Conservation (phyloP, 2,888 invertebrate species). For the Eristalis intricaria region DNA sequence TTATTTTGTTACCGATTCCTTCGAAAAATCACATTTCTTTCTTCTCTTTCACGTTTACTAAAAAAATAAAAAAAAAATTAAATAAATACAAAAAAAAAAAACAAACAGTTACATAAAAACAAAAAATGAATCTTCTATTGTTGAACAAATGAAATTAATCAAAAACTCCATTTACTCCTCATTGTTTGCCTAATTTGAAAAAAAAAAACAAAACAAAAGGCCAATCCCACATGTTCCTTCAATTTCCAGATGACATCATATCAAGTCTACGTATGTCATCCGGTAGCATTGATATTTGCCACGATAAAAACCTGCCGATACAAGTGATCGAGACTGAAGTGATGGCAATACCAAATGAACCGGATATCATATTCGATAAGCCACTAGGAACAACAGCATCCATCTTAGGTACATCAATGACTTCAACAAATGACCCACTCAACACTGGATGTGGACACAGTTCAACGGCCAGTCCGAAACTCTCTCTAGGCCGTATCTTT, state of each 20-base stretch:
- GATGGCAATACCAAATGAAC: conserved; percentile 67
- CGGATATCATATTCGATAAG: conserved; percentile 66
- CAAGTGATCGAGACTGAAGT: conserved; percentile 69
- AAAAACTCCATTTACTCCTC: conserved; percentile 67
- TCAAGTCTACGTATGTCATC: conserved; percentile 66
- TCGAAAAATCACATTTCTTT: not conserved
- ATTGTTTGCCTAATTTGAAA: conserved; percentile 67
- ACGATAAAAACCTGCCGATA: conserved; percentile 60
- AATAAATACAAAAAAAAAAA: conserved; percentile 5
- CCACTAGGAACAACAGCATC: conserved; percentile 57
- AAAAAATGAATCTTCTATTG: conserved; percentile 57
- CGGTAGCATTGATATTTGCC: conserved; percentile 60
- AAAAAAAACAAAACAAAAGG: conserved; percentile 61
- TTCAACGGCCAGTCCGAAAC: conserved; percentile 36
- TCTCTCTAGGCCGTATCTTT: conserved; percentile 57
- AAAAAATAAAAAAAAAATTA: not conserved
- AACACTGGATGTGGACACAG: conserved; percentile 12
- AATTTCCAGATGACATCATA: conserved; percentile 71
- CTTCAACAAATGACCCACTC: conserved; percentile 41
- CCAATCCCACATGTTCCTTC: conserved; percentile 71
- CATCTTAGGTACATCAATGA: conserved; percentile 41
- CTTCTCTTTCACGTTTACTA: not conserved
- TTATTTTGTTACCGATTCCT: conserved; percentile 47
- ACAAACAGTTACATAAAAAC: conserved; percentile 9
- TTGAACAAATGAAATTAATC: conserved; percentile 68